A percentile compares a stretch with the other conserved stretches of the same genome.
Evolutionary conservation across 2,797 vertebrate genomes (phyloP).

Genomic region (Argentina silus): DNA sequence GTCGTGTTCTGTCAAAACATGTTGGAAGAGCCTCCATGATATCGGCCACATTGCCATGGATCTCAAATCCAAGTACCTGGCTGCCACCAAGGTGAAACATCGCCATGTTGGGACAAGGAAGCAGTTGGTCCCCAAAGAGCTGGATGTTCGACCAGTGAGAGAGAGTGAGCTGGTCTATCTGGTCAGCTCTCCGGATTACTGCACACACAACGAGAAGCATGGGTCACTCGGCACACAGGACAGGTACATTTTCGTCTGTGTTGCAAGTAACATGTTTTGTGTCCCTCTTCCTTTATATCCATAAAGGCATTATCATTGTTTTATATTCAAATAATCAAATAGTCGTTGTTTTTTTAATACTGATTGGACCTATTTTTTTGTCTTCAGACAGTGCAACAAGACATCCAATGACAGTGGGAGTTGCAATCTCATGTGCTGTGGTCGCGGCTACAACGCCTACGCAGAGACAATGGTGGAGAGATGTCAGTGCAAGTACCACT

Average conservation of each 20-base stretch:
- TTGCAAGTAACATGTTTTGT: background rate
- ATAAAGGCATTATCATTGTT: background rate
- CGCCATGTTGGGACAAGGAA: conserved; percentile 69
- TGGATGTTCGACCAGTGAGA: conserved; percentile 65
- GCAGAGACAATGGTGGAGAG: conserved; percentile 75
- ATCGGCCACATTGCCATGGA: conserved; percentile 69
- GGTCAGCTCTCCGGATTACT: conserved; percentile 77
- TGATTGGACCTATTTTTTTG: conserved; percentile 3
- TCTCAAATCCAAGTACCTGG: conserved; percentile 78
- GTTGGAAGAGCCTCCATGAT: conserved; percentile 78
- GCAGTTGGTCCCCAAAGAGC: conserved; percentile 74
- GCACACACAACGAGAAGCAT: conserved; percentile 59
- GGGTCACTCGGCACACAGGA: conserved; percentile 79
- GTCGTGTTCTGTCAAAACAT: conserved; percentile 81
- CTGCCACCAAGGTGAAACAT: conserved; percentile 75
- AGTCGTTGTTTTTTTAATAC: conserved; percentile 5
- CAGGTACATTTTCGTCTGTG: conserved; percentile 59
- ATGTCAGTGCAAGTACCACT: conserved; percentile 80
- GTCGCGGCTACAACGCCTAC: conserved; percentile 79
- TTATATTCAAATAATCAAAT: background rate
- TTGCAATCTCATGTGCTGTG: conserved; percentile 80
- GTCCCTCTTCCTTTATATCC: background rate
- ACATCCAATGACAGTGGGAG: conserved; percentile 70
- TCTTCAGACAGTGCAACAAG: conserved; percentile 77
- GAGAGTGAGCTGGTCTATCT: conserved; percentile 78